phyloP scores from a whole-genome alignment of 2,113 vertebrate genomes.

The Nerophis lumbriciformis region DNA sequence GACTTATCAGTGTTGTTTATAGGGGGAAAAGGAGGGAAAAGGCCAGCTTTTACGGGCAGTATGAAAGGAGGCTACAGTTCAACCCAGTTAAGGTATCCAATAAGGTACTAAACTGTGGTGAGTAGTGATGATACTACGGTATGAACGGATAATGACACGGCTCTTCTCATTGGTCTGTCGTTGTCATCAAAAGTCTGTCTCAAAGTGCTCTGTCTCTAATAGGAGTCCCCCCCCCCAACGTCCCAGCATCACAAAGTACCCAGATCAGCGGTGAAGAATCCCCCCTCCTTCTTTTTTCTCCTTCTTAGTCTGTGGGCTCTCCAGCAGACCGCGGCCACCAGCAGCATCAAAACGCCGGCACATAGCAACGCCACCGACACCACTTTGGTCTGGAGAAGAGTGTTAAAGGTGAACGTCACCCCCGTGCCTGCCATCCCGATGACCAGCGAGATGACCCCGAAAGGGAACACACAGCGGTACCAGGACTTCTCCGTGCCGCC shows the following conservation, averaged over 20 bases:
- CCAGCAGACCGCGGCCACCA: constrained; percentile 82
- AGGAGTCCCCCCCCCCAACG: not conserved
- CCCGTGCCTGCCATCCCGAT: constrained; percentile 78
- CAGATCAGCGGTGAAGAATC: constrained; percentile 71
- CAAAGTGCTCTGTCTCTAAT: constrained; percentile 7
- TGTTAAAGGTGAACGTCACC: constrained; percentile 84
- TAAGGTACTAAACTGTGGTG: not conserved
- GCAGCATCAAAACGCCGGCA: constrained; percentile 73
- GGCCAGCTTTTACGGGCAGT: too few relatives aligned
- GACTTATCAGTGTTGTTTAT: too few relatives aligned
- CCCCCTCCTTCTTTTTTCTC: constrained; percentile 71
- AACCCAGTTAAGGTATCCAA: constrained; percentile 16
- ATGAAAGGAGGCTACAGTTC: not conserved
- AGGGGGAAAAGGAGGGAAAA: not conserved
- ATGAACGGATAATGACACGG: not conserved
- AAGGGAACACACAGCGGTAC: constrained; percentile 78
- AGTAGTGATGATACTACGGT: not conserved
- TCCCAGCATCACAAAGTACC: constrained; percentile 71
- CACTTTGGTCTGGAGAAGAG: constrained; percentile 80
- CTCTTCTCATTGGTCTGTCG: constrained; percentile 1
- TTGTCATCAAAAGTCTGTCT: constrained; percentile 9
- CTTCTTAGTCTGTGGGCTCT: constrained; percentile 69
- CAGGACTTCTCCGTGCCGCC: constrained; percentile 83
- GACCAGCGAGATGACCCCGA: constrained; percentile 79
- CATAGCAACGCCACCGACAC: constrained; percentile 78